Evolutionary conservation across 2,113 vertebrate species (phyloP).

Genomic region (Psammodynastes pulverulentus): DNA sequence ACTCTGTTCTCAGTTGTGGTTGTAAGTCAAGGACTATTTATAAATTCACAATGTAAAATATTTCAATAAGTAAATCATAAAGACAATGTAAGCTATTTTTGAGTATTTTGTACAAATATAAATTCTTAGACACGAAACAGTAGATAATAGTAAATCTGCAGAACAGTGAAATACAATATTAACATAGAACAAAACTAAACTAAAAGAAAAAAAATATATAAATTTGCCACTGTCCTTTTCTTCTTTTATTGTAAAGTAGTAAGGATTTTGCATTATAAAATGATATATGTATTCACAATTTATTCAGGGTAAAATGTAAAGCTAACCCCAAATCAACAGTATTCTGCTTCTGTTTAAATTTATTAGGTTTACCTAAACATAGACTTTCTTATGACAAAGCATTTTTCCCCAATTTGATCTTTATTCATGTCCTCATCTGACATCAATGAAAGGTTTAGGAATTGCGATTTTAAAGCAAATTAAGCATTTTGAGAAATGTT

Average conservation of each 20-base stretch:
- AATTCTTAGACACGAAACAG: constrained; percentile 28
- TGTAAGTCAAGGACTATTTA: neutral
- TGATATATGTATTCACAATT: constrained; percentile 16
- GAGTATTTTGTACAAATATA: accelerated
- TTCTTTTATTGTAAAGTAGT: neutral
- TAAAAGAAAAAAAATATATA: neutral
- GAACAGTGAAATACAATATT: constrained; percentile 16
- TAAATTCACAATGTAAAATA: neutral
- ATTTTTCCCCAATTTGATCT: neutral
- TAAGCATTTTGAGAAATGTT: constrained; percentile 3
- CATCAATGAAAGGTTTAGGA: constrained; percentile 17
- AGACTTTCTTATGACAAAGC: neutral
- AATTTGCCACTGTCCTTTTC: neutral
- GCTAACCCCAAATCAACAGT: constrained; percentile 16
- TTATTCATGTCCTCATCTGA: constrained; percentile 19
- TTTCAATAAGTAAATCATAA: neutral
- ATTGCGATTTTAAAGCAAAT: neutral
- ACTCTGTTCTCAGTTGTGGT: neutral
- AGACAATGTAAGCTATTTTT: constrained; percentile 6
- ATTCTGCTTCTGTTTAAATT: neutral
- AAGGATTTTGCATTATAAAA: constrained; percentile 20
- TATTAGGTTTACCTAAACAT: constrained; percentile 17
- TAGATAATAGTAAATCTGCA: constrained; percentile 14
- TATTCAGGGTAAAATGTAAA: constrained; percentile 10
- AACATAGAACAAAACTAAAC: constrained; percentile 21